These are phyloP conservation scores for Mus spicilegus DNA, from an alignment of 2,113 vertebrate species.

Conservation along the genomic window DNA sequence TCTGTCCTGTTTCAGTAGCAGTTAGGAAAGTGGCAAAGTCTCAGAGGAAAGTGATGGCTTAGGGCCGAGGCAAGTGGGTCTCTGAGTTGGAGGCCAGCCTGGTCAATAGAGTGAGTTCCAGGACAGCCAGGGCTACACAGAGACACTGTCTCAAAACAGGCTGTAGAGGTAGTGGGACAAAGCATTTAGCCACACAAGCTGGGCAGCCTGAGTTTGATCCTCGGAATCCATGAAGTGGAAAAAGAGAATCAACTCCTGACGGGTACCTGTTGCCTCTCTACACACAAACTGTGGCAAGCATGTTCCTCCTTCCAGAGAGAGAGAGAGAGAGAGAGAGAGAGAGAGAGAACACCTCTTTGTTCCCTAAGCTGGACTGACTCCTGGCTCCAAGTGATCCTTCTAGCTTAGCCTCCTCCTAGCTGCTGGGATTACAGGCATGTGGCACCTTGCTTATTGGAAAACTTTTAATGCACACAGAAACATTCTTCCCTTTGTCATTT, in stretches of 20 bases:
- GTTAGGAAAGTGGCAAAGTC: not conserved
- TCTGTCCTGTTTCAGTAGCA: not conserved
- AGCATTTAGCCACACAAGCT: not conserved
- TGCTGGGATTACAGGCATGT: not conserved
- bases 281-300: not conserved
- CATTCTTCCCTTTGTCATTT: not conserved
- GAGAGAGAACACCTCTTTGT: no score
- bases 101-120: not conserved
- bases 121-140: not conserved
- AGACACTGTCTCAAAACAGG: not conserved
- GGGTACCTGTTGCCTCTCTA: not conserved
- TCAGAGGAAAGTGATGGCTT: not conserved
- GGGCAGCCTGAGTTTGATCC: not conserved
- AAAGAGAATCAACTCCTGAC: not conserved
- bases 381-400: not conserved
- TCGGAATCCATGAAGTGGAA: not conserved
- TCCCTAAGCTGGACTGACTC: not conserved
- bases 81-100: not conserved
- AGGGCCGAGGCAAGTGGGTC: not conserved
- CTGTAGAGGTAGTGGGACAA: not conserved
- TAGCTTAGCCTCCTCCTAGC: not conserved
- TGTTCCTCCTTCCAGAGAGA: not conserved
- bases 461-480: not conserved
- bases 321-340: not conserved
- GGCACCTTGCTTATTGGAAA: not conserved